Conservation (phyloP, 2,888 invertebrate species). For the Meloe dianella region DNA sequence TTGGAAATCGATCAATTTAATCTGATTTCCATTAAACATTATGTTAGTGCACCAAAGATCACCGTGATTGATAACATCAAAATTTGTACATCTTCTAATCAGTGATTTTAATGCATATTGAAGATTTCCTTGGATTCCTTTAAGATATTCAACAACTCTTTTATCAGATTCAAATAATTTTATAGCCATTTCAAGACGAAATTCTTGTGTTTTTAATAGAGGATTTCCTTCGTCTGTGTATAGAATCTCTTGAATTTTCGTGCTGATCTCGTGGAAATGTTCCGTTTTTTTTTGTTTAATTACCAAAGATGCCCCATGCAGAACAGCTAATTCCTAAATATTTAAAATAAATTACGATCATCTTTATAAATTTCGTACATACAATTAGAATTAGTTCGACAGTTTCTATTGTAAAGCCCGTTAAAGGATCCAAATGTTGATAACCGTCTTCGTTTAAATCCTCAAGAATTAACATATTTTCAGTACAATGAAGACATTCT, state of each 20-base stretch:
- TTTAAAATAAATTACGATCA: background rate
- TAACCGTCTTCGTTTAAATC: background rate
- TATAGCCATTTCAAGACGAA: background rate
- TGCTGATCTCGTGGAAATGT: background rate
- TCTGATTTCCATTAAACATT: background rate
- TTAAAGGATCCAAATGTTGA: background rate
- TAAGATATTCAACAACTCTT: background rate
- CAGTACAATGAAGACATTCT: background rate
- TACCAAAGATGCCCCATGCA: background rate
- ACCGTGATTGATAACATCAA: constrained; percentile 6
- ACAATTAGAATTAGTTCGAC: background rate
- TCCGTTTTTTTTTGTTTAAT: background rate
- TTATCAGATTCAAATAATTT: background rate
- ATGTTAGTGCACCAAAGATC: constrained; percentile 6
- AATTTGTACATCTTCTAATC: background rate
- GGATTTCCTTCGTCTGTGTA: background rate
- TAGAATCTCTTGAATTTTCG: background rate
- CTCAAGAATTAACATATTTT: constrained; percentile 2
- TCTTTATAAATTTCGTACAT: background rate
- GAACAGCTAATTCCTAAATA: constrained; percentile 5
- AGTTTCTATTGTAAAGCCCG: background rate
- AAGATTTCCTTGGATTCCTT: background rate
- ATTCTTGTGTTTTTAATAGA: background rate
- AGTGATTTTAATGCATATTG: background rate
- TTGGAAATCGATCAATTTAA: constrained; percentile 11